A percentile compares a stretch with the other conserved stretches of the same genome.
Conservation (phyloP, 2,888 invertebrate genomes). For the Seira ritae region DNA sequence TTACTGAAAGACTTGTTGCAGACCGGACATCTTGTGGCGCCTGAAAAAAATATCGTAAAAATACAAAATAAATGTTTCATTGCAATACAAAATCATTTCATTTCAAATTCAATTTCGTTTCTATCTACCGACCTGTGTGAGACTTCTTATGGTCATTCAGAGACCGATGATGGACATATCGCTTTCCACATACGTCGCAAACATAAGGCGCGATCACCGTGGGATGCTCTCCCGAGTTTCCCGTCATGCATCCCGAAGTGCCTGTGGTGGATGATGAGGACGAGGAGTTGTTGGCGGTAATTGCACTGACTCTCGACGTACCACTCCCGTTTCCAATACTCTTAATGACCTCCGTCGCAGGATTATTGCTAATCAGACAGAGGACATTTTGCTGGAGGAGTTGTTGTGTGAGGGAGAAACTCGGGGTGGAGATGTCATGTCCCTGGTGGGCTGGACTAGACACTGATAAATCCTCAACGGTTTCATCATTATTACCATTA, state of each 20-base stretch:
- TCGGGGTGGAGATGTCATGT: constrained; percentile 49
- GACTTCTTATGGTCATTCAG: constrained; percentile 66
- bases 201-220: constrained; percentile 42
- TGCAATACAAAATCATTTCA: too few relatives aligned
- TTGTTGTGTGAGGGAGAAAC: constrained; percentile 54
- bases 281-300: constrained; percentile 4
- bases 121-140: constrained; percentile 67
- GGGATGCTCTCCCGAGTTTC: background rate
- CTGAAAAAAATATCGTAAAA: too few relatives aligned
- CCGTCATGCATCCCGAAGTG: background rate
- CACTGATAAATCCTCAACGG: constrained; percentile 32
- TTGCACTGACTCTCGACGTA: constrained; percentile 45
- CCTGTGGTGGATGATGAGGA: background rate
- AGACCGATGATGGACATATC: constrained; percentile 61
- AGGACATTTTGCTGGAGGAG: constrained; percentile 54
- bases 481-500: background rate
- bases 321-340: constrained; percentile 8
- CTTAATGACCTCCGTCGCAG: constrained; percentile 39
- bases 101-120: too few relatives aligned
- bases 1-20: constrained; percentile 66
- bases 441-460: constrained; percentile 44
- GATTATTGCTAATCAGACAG: constrained; percentile 47
- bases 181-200: constrained; percentile 66
- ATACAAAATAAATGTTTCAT: too few relatives aligned
- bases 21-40: constrained; percentile 65